These are phyloP conservation scores for Sebastes diaconus DNA, from an alignment of 2,797 vertebrate genomes.

Conservation along the genomic window DNA sequence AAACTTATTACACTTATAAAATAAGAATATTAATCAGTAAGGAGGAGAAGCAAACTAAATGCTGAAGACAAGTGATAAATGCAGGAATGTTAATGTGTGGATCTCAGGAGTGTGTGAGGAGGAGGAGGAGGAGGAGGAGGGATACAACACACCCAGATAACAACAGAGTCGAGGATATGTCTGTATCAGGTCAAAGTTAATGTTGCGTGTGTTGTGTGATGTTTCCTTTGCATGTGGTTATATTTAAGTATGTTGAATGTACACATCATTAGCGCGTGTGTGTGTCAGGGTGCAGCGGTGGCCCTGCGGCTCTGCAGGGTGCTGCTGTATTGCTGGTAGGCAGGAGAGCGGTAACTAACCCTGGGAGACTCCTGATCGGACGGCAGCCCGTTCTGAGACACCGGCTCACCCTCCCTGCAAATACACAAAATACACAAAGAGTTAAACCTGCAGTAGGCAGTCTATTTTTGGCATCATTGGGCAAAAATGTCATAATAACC, in stretches of 20 bases:
- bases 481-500: too few relatives aligned
- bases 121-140: background rate
- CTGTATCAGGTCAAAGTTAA: background rate
- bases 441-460: background rate
- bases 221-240: background rate
- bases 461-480: too few relatives aligned
- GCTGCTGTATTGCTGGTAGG: slow-evolving; percentile 97
- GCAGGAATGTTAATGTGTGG: background rate
- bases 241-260: background rate
- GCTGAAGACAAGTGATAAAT: slow-evolving; percentile 2
- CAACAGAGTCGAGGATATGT: background rate
- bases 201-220: background rate
- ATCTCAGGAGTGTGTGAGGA: background rate
- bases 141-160: background rate
- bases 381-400: slow-evolving; percentile 92
- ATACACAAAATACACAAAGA: slow-evolving; percentile 11
- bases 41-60: slow-evolving; percentile 5
- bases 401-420: slow-evolving; percentile 89
- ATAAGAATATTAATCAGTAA: background rate
- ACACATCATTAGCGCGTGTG: background rate
- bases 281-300: slow-evolving; percentile 83
- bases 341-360: slow-evolving; percentile 98
- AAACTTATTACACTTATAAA: background rate
- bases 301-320: slow-evolving; percentile 91
- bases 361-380: slow-evolving; percentile 95